Percentiles rank a stretch among this genome's conserved stretches.
Conservation (phyloP, 2,113 vertebrate species). For the Lathamus discolor region DNA sequence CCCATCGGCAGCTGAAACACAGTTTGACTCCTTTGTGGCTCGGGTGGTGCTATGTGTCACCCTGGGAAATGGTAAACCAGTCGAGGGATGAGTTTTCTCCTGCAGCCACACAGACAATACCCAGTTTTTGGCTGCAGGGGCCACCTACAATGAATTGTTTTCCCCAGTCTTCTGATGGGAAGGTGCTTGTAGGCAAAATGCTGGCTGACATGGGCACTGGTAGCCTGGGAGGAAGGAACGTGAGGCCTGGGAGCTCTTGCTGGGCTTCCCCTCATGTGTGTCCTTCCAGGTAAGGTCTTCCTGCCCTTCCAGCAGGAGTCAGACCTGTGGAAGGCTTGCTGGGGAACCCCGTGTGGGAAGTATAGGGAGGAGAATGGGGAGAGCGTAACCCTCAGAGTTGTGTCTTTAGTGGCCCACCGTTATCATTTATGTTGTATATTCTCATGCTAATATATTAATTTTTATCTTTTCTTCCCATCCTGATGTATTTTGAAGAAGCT, state of each 20-base stretch:
- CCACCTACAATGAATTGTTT: background rate
- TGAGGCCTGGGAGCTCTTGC: background rate
- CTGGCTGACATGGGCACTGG: background rate
- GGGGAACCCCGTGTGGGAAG: background rate
- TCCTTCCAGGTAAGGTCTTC: background rate
- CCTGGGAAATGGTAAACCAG: background rate
- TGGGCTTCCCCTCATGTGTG: background rate
- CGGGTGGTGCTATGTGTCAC: background rate
- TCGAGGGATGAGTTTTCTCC: background rate
- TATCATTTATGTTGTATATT: background rate
- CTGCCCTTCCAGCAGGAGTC: background rate
- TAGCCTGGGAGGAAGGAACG: background rate
- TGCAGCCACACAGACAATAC: background rate
- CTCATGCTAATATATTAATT: background rate
- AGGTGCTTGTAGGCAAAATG: background rate
- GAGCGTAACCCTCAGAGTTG: background rate
- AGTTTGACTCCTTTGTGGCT: background rate
- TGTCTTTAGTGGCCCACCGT: background rate
- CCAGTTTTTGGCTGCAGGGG: background rate
- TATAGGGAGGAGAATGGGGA: background rate
- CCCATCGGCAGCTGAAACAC: background rate
- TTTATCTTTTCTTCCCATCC: background rate
- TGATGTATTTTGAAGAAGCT: background rate
- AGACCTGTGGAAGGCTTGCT: background rate
- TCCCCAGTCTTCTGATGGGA: background rate